Percentiles rank a stretch among this genome's conserved stretches.
Conservation (phyloP, 64 coral and sea anemone genomes). For the Exaiptasia diaphana region DNA sequence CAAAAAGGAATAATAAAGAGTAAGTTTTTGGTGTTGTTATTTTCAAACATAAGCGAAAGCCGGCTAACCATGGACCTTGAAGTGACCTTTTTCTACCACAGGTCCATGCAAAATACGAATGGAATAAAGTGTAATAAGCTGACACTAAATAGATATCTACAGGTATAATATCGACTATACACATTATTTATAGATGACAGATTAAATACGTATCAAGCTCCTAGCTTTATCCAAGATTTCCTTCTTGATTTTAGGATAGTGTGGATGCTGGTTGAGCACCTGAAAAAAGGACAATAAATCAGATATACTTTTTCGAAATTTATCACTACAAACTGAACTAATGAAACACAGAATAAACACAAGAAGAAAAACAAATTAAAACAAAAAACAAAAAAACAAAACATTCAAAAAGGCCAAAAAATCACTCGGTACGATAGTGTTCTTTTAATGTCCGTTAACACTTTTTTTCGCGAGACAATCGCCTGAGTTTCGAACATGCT, state of each 20-base stretch:
- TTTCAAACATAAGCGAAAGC: not conserved
- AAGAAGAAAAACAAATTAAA: not conserved
- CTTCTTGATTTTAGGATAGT: constrained; percentile 90
- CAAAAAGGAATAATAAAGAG: too few species aligned
- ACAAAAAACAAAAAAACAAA: not conserved
- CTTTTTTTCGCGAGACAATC: too few species aligned
- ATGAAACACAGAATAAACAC: not conserved
- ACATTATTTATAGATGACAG: not conserved
- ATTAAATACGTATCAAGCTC: constrained; percentile 43
- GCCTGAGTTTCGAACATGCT: too few species aligned
- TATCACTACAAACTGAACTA: not conserved
- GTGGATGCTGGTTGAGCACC: constrained; percentile 77
- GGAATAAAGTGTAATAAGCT: not conserved
- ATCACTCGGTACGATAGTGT: too few species aligned
- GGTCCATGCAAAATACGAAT: not conserved
- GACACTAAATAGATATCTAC: not conserved
- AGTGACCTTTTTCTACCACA: not conserved
- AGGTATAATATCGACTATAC: not conserved
- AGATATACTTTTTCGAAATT: too few species aligned
- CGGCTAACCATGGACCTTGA: not conserved
- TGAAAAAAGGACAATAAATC: too few species aligned
- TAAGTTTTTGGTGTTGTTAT: not conserved
- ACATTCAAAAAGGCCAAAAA: too few species aligned
- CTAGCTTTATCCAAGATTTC: constrained; percentile 84
- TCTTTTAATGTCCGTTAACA: too few species aligned